A percentile compares a stretch with the other conserved stretches of the same genome.
Evolutionary conservation across 2,888 invertebrate species (phyloP).

Genomic region (Neelides folsomi): DNA sequence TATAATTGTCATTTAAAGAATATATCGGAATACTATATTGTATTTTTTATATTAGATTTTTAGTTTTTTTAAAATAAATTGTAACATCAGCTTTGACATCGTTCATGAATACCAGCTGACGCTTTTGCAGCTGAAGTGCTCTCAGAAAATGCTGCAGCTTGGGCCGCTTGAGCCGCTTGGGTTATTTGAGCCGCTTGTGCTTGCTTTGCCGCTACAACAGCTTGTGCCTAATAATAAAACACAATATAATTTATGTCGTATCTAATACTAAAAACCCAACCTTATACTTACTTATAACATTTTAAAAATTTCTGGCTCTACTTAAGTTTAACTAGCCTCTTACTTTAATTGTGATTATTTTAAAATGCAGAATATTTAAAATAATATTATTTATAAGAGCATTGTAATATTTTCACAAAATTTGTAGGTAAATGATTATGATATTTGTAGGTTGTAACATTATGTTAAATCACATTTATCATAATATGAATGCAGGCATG

Average conservation of each 20-base stretch:
- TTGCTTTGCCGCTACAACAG: conserved; percentile 7
- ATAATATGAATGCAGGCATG: too few relatives aligned
- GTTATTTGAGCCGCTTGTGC: conserved; percentile 12
- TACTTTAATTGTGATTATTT: too few relatives aligned
- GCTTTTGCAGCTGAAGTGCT: conserved; percentile 10
- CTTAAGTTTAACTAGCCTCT: too few relatives aligned
- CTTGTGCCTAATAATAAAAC: conserved; percentile 8
- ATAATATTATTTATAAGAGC: too few relatives aligned
- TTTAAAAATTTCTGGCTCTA: not conserved
- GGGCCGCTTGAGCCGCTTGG: conserved; percentile 15
- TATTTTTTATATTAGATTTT: too few relatives aligned
- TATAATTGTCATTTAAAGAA: not conserved
- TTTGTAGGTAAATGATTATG: too few relatives aligned
- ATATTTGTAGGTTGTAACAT: too few relatives aligned
- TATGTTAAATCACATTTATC: too few relatives aligned
- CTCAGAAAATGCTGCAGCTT: conserved; percentile 15
- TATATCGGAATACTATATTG: too few relatives aligned
- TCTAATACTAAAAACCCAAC: not conserved
- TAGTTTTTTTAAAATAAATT: not conserved
- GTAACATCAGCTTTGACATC: not conserved
- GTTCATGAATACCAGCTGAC: not conserved
- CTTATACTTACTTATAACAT: not conserved
- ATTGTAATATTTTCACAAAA: too few relatives aligned
- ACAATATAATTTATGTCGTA: not conserved
- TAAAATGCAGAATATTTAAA: too few relatives aligned